These are phyloP conservation scores for Bothrops jararaca DNA, from an alignment of 2,113 vertebrate species.

Conservation along the genomic window DNA sequence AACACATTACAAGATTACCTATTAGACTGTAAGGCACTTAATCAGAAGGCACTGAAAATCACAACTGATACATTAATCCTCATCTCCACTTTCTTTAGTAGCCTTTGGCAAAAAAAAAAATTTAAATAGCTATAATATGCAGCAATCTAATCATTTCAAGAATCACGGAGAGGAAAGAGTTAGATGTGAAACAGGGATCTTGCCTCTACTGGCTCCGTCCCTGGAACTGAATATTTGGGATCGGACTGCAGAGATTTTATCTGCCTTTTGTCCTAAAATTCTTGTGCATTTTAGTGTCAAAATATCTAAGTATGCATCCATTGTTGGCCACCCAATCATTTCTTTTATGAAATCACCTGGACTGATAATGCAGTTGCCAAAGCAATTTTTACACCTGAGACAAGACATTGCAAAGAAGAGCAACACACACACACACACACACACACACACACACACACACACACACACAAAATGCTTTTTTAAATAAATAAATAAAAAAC, in stretches of 20 bases:
- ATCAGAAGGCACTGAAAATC: not conserved
- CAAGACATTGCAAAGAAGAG: not conserved
- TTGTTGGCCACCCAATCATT: not conserved
- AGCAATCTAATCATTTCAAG: not conserved
- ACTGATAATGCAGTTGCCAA: not conserved
- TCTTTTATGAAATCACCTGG: not conserved
- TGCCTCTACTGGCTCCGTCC: not conserved
- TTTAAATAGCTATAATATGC: not conserved
- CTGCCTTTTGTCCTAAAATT: not conserved
- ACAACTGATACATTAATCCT: not conserved
- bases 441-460: not conserved
- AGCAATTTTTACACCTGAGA: not conserved
- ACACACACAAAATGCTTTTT: not conserved
- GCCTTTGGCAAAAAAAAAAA: not conserved
- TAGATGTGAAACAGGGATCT: not conserved
- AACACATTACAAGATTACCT: not conserved
- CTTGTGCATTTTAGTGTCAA: not conserved
- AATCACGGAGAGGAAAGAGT: not conserved
- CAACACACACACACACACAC: not conserved
- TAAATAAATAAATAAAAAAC: not conserved
- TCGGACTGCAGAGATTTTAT: not conserved
- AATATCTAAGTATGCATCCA: not conserved
- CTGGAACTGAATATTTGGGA: not conserved
- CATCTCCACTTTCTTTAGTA: not conserved
- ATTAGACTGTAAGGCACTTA: not conserved